phyloP scores from a whole-genome alignment of 2,797 vertebrate genomes.

The Sebastes trivittatus region DNA sequence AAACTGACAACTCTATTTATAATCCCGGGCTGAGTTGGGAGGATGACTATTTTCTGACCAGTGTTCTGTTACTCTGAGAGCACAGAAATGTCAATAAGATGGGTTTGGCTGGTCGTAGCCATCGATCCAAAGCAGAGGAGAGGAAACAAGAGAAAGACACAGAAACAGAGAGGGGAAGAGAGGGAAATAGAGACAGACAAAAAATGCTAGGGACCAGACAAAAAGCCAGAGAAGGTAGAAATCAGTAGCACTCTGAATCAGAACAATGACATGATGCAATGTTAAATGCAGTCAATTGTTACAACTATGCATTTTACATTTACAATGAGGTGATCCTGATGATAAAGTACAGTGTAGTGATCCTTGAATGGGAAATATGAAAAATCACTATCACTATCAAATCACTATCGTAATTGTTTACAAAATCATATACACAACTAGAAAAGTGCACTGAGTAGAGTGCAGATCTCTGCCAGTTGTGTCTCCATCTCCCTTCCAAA shows the following conservation, averaged over 20 bases:
- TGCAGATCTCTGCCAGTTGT: too few species aligned
- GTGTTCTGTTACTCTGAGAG: slow-evolving; percentile 64
- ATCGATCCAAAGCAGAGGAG: slow-evolving; percentile 57
- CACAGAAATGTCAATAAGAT: slow-evolving; percentile 60
- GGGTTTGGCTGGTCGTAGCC: slow-evolving; percentile 43
- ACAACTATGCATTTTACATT: neutral
- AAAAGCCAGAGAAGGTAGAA: neutral
- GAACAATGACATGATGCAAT: neutral
- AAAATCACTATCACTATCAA: too few species aligned
- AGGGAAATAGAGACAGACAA: neutral
- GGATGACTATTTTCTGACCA: slow-evolving; percentile 47
- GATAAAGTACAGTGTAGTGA: neutral
- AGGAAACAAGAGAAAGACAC: slow-evolving; percentile 50
- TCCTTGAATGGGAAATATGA: neutral
- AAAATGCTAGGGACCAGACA: neutral
- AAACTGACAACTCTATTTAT: slow-evolving; percentile 73
- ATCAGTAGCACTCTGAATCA: neutral
- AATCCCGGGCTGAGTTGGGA: slow-evolving; percentile 3
- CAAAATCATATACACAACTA: neutral
- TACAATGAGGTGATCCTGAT: neutral
- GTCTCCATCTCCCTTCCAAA: too few species aligned
- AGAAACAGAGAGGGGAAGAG: slow-evolving; percentile 1
- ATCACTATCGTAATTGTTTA: neutral
- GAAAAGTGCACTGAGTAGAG: too few species aligned
- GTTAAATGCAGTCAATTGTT: neutral